phyloP scores from a whole-genome alignment of 2,797 vertebrate genomes.

The Otus scops region DNA sequence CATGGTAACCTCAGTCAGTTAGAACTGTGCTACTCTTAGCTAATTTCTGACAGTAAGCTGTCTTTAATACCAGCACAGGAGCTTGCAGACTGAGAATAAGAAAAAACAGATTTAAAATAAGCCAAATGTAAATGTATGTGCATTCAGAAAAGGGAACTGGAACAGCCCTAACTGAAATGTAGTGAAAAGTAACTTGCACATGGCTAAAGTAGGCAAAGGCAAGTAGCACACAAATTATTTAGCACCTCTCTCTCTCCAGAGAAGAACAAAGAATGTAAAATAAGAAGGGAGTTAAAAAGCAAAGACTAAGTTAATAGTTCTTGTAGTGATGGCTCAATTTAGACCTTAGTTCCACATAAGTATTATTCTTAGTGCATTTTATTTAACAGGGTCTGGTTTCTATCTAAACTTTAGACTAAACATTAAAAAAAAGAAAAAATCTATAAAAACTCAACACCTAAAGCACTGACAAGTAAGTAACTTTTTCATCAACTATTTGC shows the following conservation, averaged over 20 bases:
- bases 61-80: neutral
- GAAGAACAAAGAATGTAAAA: neutral
- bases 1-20: neutral
- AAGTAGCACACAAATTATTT: neutral
- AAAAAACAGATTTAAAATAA: neutral
- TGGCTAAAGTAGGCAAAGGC: neutral
- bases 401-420: neutral
- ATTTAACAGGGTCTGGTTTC: neutral
- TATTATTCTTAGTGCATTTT: neutral
- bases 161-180: neutral
- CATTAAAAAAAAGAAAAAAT: neutral
- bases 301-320: neutral
- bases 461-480: neutral
- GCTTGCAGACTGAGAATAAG: neutral
- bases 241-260: neutral
- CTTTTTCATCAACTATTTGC: neutral
- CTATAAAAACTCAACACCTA: neutral
- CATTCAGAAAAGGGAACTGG: neutral
- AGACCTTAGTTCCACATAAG: neutral
- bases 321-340: neutral
- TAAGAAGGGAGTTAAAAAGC: neutral
- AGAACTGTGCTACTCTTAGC: neutral
- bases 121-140: neutral
- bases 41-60: neutral
- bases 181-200: neutral